Evolutionary conservation across 2,888 invertebrate genomes (phyloP), one percentile per base, ranked within the genome.

Genomic region (Rhingia rostrata): DNA sequence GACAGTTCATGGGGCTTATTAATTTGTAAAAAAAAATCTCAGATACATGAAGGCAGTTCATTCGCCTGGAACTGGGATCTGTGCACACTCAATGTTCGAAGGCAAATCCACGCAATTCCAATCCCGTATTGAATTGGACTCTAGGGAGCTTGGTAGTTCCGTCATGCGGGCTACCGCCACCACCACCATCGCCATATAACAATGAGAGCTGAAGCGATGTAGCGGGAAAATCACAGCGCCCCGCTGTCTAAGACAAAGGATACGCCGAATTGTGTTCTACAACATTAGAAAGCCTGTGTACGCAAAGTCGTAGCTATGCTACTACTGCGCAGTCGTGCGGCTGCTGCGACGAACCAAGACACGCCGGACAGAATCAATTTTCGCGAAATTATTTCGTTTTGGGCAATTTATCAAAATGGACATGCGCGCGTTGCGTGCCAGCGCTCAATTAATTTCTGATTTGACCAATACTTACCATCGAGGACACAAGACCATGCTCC

Each of bases 361-460:
- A 22, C 22, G 22, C 33, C 49, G 51, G 69, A 73, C 56, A 78
- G 72, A 82, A 86, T 86, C 83, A 86, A 86, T 82, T 83, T 86
- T 82, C 79, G 72, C 84, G 79, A 87, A 87, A 84, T 84, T 87
- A 86, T 86, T 86, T 83, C 86, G 86, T 82, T 86, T 86, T 81
- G 80, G 85, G 86, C 86, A 86, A 87, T 87, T 87, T 87, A 87
- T 87, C 87, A 87, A 87, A 87, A 87, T 86, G 86, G 87, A 87
- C 87, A 87, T 79, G 81, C 45, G 86, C 77, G 79, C 78, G 66
- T 87, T 87, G 87, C 87, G 87, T 87, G 87, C 83, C 81, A 73
- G 83, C 80, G 83, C 80, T 86, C 87, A 87, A 87, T 87, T 87
- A 87, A 87, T 87, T 87, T 86, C 87, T 86, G 85, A 87, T 87